These are phyloP conservation scores for Acrocephalus arundinaceus DNA, from an alignment of 2,113 vertebrate genomes.

Conservation along the genomic window DNA sequence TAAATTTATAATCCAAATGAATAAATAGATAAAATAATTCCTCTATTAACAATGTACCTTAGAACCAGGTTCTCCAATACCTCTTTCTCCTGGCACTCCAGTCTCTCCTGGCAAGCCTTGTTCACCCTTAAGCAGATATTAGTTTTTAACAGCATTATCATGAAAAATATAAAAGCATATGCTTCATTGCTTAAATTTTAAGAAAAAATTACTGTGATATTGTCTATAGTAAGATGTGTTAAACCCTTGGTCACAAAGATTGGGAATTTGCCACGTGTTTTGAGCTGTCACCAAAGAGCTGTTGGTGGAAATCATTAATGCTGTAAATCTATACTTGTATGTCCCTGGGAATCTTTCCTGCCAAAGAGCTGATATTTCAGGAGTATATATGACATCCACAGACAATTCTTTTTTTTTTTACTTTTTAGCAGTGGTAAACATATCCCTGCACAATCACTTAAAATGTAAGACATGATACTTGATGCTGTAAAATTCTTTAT, in stretches of 20 bases:
- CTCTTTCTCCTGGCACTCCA: slow-evolving; percentile 81
- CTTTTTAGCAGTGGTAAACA: not conserved
- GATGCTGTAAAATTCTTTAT: not conserved
- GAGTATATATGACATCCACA: not conserved
- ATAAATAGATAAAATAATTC: not conserved
- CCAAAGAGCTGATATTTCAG: not conserved
- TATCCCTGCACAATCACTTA: not conserved
- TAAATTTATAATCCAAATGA: not conserved
- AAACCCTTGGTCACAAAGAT: not conserved
- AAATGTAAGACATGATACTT: not conserved
- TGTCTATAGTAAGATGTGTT: not conserved
- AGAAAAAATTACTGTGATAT: not conserved
- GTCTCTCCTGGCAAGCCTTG: slow-evolving; percentile 86
- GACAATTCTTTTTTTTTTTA: not conserved
- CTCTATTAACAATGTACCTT: slow-evolving; percentile 66
- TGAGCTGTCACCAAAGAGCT: not conserved
- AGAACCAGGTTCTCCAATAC: slow-evolving; percentile 78
- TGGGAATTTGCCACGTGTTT: not conserved
- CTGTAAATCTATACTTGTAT: not conserved
- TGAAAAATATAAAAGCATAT: not conserved
- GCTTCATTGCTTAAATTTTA: not conserved
- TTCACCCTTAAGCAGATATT: slow-evolving; percentile 72
- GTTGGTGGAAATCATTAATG: not conserved
- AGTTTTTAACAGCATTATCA: not conserved
- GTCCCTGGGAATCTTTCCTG: not conserved